Base-by-base conservation (phyloP, 2,888 invertebrate species). In the Napeogenes inachia region DNA sequence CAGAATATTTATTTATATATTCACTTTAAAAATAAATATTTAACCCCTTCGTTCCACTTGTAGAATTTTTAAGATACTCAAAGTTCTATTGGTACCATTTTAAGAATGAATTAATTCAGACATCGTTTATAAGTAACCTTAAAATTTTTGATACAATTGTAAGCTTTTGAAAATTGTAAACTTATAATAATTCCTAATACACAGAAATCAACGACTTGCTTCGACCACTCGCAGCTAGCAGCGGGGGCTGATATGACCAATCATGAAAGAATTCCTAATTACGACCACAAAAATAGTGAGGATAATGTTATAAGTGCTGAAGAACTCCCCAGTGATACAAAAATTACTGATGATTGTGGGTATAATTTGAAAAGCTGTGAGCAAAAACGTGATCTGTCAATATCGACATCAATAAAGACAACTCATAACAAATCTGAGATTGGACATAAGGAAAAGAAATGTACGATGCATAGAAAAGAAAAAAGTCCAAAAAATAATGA, bases 371-470 rank as follows among this genome's bases (percentile, higher is more conserved):
- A 82, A 74, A 71, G 75, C 13, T 85, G 83, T 70, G 78, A 75
- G 75, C 85, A 87, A 79, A 88, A 88, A 74, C 78, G 85, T 47
- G 77, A 80, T 58, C 65, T 88, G 46, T 88, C 88, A 54, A 74
- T 89, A 70, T 79, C 87, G 6, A 76, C 83, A 2, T 89, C 87
- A 78, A 81, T 89, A 65, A 89, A 89, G 73, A 85, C 81, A 62
- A 88, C 82, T 32, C 87, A 89, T 59, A 90, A 89, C 64, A 89
- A 89, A 79, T 89, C 88, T 4, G 89, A 88, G 72, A 85, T 78
- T 47, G 85, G 87, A 66, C 80, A 82, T 12, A 89, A 89, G 73
- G 78, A 80, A 50, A 87, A 87, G 73, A 85, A 85, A 75, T 85
- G 87, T 72, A 78, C 75, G 45, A 74, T 85, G 69, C 82, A 82